Percentiles rank a stretch among this genome's conserved stretches.
phyloP scores from a whole-genome alignment of 2,888 invertebrate species.

The Philonicus albiceps region DNA sequence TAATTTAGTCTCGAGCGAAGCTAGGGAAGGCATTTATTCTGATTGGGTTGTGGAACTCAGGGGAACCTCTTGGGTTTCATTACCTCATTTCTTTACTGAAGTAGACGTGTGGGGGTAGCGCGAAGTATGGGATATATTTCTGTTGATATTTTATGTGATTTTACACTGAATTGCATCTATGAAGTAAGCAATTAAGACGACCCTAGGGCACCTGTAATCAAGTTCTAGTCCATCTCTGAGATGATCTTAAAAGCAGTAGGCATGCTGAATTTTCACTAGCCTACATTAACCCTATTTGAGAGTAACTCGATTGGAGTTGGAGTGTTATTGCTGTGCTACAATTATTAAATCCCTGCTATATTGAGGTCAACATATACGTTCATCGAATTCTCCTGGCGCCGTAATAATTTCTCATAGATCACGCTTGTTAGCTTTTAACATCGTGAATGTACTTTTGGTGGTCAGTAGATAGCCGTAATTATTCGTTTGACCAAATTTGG shows the following conservation, averaged over 20 bases:
- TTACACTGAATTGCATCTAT: not conserved
- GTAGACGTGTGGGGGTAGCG: not conserved
- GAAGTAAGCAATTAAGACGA: not conserved
- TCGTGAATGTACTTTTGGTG: slow-evolving; percentile 27
- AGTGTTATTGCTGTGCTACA: not conserved
- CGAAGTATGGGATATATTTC: not conserved
- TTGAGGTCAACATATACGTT: not conserved
- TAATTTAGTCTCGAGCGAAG: not conserved
- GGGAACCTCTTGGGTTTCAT: not conserved
- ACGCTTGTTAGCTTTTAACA: slow-evolving; percentile 4
- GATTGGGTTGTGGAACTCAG: not conserved
- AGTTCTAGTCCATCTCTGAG: not conserved
- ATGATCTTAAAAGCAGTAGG: not conserved
- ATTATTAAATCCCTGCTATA: not conserved
- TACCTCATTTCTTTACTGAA: not conserved
- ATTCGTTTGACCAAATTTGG: slow-evolving; percentile 37
- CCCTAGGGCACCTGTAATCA: not conserved
- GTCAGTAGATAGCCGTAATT: slow-evolving; percentile 25
- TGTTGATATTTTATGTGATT: not conserved
- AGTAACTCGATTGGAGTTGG: not conserved
- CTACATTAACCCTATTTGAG: not conserved
- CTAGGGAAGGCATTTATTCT: not conserved
- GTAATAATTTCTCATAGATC: slow-evolving; percentile 35
- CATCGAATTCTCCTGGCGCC: slow-evolving; percentile 22
- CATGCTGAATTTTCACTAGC: not conserved